phyloP scores from a whole-genome alignment of 2,113 vertebrate species.

The Ancistrus triradiatus region DNA sequence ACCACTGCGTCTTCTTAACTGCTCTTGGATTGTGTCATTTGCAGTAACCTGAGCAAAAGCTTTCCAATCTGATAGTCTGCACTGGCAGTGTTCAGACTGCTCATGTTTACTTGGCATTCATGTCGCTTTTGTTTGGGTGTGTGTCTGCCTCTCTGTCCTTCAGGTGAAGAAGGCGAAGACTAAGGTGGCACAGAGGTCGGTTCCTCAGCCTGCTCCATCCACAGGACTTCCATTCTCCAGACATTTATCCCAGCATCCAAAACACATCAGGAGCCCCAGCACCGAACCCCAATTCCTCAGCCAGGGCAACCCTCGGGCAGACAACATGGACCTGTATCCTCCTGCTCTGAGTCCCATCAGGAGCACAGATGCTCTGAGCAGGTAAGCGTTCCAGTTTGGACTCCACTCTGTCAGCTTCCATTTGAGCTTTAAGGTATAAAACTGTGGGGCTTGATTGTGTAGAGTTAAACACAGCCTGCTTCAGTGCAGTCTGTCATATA shows the following conservation, averaged over 20 bases:
- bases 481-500: no score
- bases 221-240: constrained; percentile 34
- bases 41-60: constrained; percentile 38
- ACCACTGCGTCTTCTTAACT: no score
- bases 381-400: constrained; percentile 63
- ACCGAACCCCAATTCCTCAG: constrained; percentile 40
- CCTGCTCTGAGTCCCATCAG: constrained; percentile 25
- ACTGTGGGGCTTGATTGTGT: no score
- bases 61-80: constrained; percentile 4
- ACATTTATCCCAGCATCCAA: constrained; percentile 17
- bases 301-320: constrained; percentile 33
- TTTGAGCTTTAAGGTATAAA: no score
- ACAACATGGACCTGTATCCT: constrained; percentile 47
- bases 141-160: constrained; percentile 8
- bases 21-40: no score
- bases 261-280: constrained; percentile 35
- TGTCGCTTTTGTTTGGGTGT: no score
- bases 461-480: no score
- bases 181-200: constrained; percentile 21
- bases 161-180: constrained; percentile 58
- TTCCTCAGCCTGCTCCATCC: constrained; percentile 34
- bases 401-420: no score
- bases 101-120: no score
- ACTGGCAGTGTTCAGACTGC: constrained; percentile 1
- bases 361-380: constrained; percentile 49